Percentiles rank a stretch among this genome's conserved stretches.
Evolutionary conservation across 2,797 vertebrate species (phyloP).

Genomic region (Craterocephalus amniculus): DNA sequence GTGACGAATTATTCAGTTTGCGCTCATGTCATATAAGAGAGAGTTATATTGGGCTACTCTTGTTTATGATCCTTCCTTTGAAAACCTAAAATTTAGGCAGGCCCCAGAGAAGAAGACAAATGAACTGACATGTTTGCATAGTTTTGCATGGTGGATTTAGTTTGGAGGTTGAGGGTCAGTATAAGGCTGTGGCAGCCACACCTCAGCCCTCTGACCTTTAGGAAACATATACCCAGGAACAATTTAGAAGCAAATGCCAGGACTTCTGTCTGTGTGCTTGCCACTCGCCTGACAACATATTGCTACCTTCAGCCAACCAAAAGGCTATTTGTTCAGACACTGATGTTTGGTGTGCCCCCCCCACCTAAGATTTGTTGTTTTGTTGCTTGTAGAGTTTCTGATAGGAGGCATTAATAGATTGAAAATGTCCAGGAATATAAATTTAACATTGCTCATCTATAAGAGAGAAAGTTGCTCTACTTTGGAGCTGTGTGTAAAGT

Average conservation of each 20-base stretch:
- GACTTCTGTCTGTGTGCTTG: conserved; percentile 61
- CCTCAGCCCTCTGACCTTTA: conserved; percentile 63
- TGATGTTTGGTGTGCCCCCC: conserved; percentile 9
- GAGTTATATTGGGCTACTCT: not conserved
- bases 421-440: conserved; percentile 44
- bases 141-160: conserved; percentile 69
- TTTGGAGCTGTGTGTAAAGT: conserved; percentile 50
- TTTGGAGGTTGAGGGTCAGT: conserved; percentile 67
- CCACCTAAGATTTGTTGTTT: not conserved
- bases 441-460: conserved; percentile 45
- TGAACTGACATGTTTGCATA: conserved; percentile 72
- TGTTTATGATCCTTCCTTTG: not conserved
- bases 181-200: conserved; percentile 57
- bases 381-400: conserved; percentile 29
- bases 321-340: conserved; percentile 15
- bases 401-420: conserved; percentile 30
- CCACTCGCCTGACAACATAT: conserved; percentile 36
- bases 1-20: not conserved
- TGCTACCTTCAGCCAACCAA: conserved; percentile 17
- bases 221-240: conserved; percentile 66
- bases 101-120: conserved; percentile 78
- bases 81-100: conserved; percentile 1
- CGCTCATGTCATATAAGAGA: not conserved
- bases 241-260: conserved; percentile 61
- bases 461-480: conserved; percentile 37